Conservation (phyloP, 2,113 vertebrate species). For the Rhadina sibilatrix region DNA sequence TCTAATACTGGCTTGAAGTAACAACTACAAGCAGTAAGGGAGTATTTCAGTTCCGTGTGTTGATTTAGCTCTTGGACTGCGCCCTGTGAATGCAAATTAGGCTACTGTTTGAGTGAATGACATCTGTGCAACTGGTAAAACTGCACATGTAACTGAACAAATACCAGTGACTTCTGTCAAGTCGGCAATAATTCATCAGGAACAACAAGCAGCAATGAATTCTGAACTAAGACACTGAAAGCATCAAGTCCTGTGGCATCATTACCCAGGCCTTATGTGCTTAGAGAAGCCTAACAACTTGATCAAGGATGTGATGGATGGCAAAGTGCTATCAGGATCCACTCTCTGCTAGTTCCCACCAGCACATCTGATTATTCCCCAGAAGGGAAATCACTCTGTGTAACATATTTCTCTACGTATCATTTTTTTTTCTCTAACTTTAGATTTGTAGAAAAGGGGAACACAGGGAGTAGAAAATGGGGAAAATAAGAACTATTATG, state of each 20-base stretch:
- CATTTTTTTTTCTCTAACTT: background rate
- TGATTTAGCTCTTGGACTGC: background rate
- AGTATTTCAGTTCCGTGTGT: background rate
- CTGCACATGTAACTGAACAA: background rate
- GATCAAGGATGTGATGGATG: background rate
- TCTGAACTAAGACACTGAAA: background rate
- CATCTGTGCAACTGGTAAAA: background rate
- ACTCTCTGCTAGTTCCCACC: background rate
- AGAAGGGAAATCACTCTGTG: background rate
- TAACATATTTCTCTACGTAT: background rate
- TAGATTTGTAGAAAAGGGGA: background rate
- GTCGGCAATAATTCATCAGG: background rate
- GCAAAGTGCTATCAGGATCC: background rate
- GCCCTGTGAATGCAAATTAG: constrained; percentile 17
- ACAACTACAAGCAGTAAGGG: background rate
- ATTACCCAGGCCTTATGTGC: background rate
- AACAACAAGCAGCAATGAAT: background rate
- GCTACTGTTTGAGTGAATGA: background rate
- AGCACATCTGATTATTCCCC: background rate
- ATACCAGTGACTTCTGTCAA: background rate
- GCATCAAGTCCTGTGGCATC: background rate
- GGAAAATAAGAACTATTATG: background rate
- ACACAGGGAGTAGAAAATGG: background rate
- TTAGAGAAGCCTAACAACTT: background rate
- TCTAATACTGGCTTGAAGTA: background rate